Conservation (phyloP, 2,113 vertebrate species). For the Bucco capensis region DNA sequence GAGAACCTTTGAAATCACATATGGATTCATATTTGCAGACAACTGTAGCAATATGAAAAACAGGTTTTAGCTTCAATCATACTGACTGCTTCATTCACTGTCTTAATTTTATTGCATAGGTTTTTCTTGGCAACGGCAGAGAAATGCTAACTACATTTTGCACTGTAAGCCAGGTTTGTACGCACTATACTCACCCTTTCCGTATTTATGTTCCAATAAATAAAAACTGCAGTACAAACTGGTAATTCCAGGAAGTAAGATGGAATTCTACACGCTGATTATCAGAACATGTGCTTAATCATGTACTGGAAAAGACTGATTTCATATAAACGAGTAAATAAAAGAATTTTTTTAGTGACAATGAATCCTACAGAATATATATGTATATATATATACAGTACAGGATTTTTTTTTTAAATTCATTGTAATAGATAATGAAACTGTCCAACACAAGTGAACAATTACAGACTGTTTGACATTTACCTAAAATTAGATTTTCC, state of each 20-base stretch:
- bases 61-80: neutral
- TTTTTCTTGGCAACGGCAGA: neutral
- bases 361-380: neutral
- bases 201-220: neutral
- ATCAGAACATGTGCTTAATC: neutral
- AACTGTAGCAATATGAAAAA: neutral
- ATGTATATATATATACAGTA: too few species aligned
- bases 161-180: neutral
- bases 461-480: neutral
- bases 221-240: neutral
- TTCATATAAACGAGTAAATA: neutral
- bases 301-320: neutral
- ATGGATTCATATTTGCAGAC: neutral
- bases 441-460: neutral
- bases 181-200: neutral
- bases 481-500: slow-evolving; percentile 38
- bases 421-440: slow-evolving; percentile 39
- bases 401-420: slow-evolving; percentile 20
- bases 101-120: neutral
- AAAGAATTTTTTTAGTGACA: neutral
- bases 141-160: neutral
- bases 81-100: neutral
- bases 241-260: neutral
- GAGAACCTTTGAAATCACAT: neutral
- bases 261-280: neutral